Conservation (phyloP, 2,113 vertebrate genomes). For the Hystrix brachyura region DNA sequence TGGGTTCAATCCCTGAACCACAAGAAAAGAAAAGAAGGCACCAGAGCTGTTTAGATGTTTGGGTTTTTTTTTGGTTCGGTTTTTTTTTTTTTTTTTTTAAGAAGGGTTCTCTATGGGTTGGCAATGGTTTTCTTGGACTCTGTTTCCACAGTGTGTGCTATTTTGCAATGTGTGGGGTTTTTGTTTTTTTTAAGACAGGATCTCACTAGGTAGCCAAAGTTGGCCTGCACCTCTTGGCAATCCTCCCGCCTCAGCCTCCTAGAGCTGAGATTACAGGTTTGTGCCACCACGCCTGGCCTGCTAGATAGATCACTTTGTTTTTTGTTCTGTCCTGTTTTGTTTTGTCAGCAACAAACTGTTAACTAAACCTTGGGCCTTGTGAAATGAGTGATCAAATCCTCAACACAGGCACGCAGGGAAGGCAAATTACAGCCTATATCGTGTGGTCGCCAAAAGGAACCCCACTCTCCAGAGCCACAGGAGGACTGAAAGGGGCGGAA, state of each 20-base stretch:
- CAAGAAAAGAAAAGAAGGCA: not conserved
- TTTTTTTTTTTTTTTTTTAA: no score
- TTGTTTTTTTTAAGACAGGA: no score
- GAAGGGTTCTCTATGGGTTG: not conserved
- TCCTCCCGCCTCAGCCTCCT: not conserved
- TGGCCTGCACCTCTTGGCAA: not conserved
- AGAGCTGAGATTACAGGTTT: not conserved
- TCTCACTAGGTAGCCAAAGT: not conserved
- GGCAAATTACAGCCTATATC: not conserved
- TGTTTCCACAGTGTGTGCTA: not conserved
- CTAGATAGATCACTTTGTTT: not conserved
- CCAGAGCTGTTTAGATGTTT: not conserved
- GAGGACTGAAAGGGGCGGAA: not conserved
- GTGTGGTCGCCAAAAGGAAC: not conserved
- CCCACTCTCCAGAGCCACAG: not conserved
- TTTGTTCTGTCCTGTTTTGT: not conserved
- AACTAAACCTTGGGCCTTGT: not conserved
- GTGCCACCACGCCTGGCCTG: not conserved
- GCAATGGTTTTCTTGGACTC: not conserved
- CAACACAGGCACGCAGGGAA: not conserved
- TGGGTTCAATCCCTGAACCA: not conserved
- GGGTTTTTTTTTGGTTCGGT: not conserved
- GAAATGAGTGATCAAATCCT: not conserved
- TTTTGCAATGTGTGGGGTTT: not conserved
- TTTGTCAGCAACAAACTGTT: not conserved